Base-by-base conservation (phyloP, 2,113 vertebrate species). In the Brachirus orientalis region DNA sequence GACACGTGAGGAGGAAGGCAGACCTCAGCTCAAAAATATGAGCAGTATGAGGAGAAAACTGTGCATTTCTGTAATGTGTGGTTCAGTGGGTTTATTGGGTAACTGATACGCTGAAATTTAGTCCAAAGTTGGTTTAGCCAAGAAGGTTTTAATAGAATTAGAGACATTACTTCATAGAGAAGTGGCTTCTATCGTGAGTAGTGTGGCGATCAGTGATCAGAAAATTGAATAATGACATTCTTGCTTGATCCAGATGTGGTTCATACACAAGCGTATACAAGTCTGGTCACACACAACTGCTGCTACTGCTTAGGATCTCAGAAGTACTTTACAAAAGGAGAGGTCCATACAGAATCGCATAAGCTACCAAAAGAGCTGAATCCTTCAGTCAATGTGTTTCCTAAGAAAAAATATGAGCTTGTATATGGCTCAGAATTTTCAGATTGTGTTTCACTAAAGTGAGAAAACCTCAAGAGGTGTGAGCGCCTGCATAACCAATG, bases 161-260 rank as follows among this genome's bases (percentile, higher is more conserved):
- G 66, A 86, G 85, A 86, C 85, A 83, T 86, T 61, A 82, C 83
- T 86, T 88, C 80, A 89, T 71, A 40, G 19, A 73, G 75, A 88
- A 83, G 77, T 72, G 74, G 77, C 77, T 84, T 84, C 20, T 77
- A 28, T 72, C 66, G 6, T 51, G 69, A 63, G 63, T 6, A 48
- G 62, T 18, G 28, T 60, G 73, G 47, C 36, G 17, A 78, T 72
- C 53, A 47, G 60, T 18, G 55, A 85, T 85, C 53, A 76, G 62
- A 86, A 80, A 82, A 80, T 76, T 72, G 63, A 84, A 77, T 72
- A 71, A 84, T 81, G 59, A 20, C 64, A 41, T 52, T 66, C 20
- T 33, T 37, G 50, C 53, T 66, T 43, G 35, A 48, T 50, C 1
- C 60, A 1, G 44, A 67, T n/a, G 53, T 6, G 18, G 56, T 63